Conservation (phyloP, 2,888 invertebrate genomes). For the Drosophila hawaiiensis region DNA sequence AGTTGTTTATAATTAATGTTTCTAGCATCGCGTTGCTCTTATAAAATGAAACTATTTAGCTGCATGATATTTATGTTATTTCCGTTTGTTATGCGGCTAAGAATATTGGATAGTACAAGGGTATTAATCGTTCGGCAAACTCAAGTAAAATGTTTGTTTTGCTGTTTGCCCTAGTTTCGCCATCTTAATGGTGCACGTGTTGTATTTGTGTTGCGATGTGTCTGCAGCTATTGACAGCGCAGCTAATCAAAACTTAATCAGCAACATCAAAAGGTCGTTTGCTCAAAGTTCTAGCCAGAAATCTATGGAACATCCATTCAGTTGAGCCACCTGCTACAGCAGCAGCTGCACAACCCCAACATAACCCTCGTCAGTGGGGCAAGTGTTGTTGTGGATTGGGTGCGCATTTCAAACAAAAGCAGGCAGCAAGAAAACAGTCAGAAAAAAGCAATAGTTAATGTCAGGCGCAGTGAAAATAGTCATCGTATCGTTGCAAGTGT, state of each 20-base stretch:
- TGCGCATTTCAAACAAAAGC: neutral
- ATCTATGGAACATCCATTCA: conserved; percentile 8
- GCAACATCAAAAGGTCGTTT: conserved; percentile 73
- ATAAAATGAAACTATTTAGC: neutral
- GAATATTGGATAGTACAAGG: neutral
- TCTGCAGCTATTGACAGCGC: conserved; percentile 20
- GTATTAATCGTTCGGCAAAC: neutral
- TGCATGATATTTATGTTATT: too few relatives aligned
- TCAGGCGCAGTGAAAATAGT: conserved; percentile 21
- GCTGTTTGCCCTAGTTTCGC: neutral
- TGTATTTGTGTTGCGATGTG: conserved; percentile 18
- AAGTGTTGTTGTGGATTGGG: conserved; percentile 3
- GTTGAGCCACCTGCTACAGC: conserved; percentile 30
- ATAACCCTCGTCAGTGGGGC: conserved; percentile 33
- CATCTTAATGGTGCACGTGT: conserved; percentile 5
- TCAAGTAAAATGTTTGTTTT: too few relatives aligned
- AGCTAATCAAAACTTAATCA: conserved; percentile 77
- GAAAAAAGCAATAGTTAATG: conserved; percentile 31
- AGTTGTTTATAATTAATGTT: too few relatives aligned
- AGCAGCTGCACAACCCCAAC: neutral
- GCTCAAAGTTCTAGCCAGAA: conserved; percentile 41
- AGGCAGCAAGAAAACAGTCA: neutral
- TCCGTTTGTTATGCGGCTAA: neutral
- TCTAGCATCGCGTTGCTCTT: neutral
- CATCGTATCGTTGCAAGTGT: neutral